Percentiles rank a stretch among this genome's conserved stretches.
These are phyloP conservation scores for Hirtodrosophila histrioides DNA, from an alignment of 2,888 invertebrate genomes.

Conservation along the genomic window DNA sequence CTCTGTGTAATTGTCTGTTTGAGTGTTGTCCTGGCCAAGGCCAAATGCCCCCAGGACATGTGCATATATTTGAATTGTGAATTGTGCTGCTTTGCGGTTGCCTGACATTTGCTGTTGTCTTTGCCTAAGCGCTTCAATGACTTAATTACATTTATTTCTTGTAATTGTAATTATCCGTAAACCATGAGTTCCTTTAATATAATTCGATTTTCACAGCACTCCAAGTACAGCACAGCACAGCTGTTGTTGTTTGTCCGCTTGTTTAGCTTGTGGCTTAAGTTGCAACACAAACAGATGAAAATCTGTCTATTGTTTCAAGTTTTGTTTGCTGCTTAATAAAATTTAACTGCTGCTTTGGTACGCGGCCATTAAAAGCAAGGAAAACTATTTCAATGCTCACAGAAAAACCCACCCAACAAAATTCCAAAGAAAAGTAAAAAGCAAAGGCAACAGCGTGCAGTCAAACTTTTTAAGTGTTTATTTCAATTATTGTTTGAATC, in stretches of 20 bases:
- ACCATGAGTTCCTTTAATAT: slow-evolving; percentile 39
- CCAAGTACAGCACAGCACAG: slow-evolving; percentile 42
- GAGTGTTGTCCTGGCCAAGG: slow-evolving; percentile 19
- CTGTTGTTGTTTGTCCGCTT: slow-evolving; percentile 20
- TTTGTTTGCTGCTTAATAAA: slow-evolving; percentile 60
- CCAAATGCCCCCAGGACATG: slow-evolving; percentile 36
- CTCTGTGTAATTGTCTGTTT: not conserved
- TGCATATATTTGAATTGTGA: slow-evolving; percentile 23
- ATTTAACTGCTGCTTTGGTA: slow-evolving; percentile 67
- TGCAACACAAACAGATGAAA: slow-evolving; percentile 31
- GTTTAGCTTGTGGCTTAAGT: slow-evolving; percentile 8
- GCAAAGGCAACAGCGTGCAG: slow-evolving; percentile 45
- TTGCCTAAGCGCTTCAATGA: slow-evolving; percentile 50
- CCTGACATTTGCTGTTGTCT: slow-evolving; percentile 43
- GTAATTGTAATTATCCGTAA: slow-evolving; percentile 55
- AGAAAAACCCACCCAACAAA: slow-evolving; percentile 20
- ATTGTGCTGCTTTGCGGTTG: slow-evolving; percentile 25
- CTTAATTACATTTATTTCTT: slow-evolving; percentile 64
- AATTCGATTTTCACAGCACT: slow-evolving; percentile 51
- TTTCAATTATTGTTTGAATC: slow-evolving; percentile 77
- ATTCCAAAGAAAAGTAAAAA: slow-evolving; percentile 14
- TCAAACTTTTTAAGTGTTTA: slow-evolving; percentile 78
- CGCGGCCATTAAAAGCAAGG: slow-evolving; percentile 43
- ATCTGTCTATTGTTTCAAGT: slow-evolving; percentile 58
- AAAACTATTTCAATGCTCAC: slow-evolving; percentile 63